Conservation (phyloP, 2,113 vertebrate species). For the Okapia johnstoni region DNA sequence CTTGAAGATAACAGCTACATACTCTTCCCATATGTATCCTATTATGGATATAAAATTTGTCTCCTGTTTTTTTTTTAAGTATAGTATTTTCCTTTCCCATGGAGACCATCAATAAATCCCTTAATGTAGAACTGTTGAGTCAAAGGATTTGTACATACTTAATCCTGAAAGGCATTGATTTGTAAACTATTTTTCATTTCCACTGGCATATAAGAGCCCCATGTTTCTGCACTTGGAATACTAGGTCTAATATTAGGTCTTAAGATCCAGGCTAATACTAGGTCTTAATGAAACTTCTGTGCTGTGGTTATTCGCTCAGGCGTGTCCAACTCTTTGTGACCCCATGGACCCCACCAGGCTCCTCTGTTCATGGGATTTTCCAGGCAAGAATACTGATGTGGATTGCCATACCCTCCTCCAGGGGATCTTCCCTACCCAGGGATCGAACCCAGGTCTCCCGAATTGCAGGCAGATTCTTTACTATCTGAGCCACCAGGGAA, state of each 20-base stretch:
- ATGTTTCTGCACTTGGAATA: background rate
- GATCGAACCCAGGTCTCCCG: background rate
- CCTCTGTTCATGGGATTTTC: background rate
- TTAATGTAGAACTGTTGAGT: background rate
- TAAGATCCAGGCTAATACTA: background rate
- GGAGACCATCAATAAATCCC: background rate
- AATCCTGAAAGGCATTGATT: background rate
- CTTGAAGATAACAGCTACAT: background rate
- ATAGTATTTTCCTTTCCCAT: background rate
- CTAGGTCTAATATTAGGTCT: background rate
- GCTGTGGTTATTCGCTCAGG: background rate
- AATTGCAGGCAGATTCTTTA: background rate
- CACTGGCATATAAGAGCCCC: background rate
- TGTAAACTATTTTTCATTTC: background rate
- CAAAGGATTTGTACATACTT: background rate
- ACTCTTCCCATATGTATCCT: background rate
- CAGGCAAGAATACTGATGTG: background rate
- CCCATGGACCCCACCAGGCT: background rate
- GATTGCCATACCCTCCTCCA: background rate
- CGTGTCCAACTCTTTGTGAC: background rate
- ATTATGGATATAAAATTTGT: background rate
- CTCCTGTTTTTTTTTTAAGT: background rate
- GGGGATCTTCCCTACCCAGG: background rate
- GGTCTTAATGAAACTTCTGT: background rate
- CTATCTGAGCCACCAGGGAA: background rate